phyloP scores from a whole-genome alignment of 2,888 invertebrate species.

The Philopedon plagiatum region DNA sequence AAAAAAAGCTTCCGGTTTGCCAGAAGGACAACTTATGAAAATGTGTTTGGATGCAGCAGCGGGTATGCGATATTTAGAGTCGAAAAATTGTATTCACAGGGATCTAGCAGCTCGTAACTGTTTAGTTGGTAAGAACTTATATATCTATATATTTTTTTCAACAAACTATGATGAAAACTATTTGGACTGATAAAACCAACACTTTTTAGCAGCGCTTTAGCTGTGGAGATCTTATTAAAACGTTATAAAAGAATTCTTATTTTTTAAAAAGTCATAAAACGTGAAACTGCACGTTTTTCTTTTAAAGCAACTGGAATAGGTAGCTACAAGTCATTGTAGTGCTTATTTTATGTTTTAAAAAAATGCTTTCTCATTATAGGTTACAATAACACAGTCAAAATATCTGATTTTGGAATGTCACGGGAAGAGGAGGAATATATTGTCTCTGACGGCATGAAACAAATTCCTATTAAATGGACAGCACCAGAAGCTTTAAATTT shows the following conservation, averaged over 20 bases:
- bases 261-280: neutral
- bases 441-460: slow-evolving; percentile 97
- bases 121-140: slow-evolving; percentile 75
- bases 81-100: slow-evolving; percentile 95
- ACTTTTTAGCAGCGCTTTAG: too few species aligned
- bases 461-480: slow-evolving; percentile 99
- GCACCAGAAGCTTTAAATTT: slow-evolving; percentile 97
- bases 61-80: slow-evolving; percentile 96
- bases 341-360: too few species aligned
- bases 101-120: slow-evolving; percentile 97
- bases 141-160: neutral
- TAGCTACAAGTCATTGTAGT: too few species aligned
- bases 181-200: too few species aligned
- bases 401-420: slow-evolving; percentile 99
- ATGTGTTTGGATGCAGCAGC: slow-evolving; percentile 96
- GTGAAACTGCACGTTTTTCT: too few species aligned
- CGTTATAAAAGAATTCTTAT: too few species aligned
- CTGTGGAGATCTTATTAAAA: too few species aligned
- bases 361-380: slow-evolving; percentile 67
- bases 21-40: slow-evolving; percentile 76
- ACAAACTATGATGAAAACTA: too few species aligned
- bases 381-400: slow-evolving; percentile 91
- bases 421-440: slow-evolving; percentile 97
- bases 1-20: slow-evolving; percentile 79
- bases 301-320: too few species aligned